Evolutionary conservation across 2,797 vertebrate species (phyloP), one percentile per base, ranked within the genome.

Genomic region (Chiroxiphia lanceolata): DNA sequence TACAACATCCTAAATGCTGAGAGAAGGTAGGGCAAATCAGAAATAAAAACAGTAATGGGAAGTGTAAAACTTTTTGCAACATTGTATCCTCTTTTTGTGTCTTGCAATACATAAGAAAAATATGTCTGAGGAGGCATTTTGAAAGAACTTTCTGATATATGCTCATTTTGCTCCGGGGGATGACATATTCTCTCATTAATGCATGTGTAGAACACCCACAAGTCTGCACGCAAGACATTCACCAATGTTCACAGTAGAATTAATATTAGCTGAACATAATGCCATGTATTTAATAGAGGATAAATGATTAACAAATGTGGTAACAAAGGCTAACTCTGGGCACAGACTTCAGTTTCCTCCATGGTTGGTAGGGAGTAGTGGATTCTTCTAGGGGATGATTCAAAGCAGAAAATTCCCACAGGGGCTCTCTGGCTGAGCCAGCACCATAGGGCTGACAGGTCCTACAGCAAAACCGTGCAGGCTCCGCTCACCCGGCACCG

Each of bases 171-270:
- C 68, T 94, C 59, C 50, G 42, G 51, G 94, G 57, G 48, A 57
- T 93, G 94, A 79, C 86, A 85, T 61, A 84, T 60, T 90, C 74
- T 84, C 45, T 87, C 80, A 83, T 70, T 82, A 89, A 82, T 76
- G 56, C 63, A 40, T 5, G 8, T 77, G 70, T 40, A 84, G 67
- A 90, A 89, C 60, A 88, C 80, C 56, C 93, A 90, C 23, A 89
- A 45, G 40, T 70, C 60, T 90, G 63, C 45, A 78, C 0, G 0
- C 79, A 79, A 70, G 70, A n/a, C 45, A 31, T 50, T 81, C 2
- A 1, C 48, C 0, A 1, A 70, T 93, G 76, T 74, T 91, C 12
- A 1, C 80, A 89, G 70, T 17, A 54, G 77, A 93, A 77, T 64
- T 64, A 42, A 87, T 80, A 79, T 64, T 84, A 89, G 45, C 74